phyloP scores from a whole-genome alignment of 2,888 invertebrate species.

The Parnassius apollo region DNA sequence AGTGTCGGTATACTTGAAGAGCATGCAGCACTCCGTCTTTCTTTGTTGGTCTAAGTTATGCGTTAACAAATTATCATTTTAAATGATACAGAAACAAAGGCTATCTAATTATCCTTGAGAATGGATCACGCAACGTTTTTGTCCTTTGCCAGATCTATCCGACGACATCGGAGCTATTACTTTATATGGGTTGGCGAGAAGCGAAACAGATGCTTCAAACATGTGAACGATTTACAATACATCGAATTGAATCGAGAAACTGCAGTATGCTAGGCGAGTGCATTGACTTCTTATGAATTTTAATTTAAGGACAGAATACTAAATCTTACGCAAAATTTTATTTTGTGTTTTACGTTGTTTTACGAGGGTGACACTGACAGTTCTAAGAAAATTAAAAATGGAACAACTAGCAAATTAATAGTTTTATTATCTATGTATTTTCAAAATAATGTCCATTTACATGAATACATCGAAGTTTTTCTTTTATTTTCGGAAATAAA shows the following conservation, averaged over 20 bases:
- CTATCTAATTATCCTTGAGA: constrained; percentile 9
- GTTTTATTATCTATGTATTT: too few species aligned
- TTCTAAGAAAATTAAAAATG: too few species aligned
- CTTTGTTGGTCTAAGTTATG: too few species aligned
- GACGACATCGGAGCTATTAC: constrained; percentile 13
- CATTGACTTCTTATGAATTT: constrained; percentile 1
- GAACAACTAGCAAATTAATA: too few species aligned
- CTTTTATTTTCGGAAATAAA: too few species aligned
- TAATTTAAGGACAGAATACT: constrained; percentile 1
- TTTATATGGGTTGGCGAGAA: constrained; percentile 12
- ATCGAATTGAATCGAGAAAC: not conserved
- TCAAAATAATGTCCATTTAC: too few species aligned
- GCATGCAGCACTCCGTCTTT: too few species aligned
- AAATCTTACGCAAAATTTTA: not conserved
- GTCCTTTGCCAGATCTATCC: constrained; percentile 13
- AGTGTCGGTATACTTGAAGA: too few species aligned
- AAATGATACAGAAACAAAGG: constrained; percentile 14
- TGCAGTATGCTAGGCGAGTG: not conserved
- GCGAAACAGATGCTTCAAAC: not conserved
- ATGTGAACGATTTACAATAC: constrained; percentile 2
- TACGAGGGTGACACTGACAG: too few species aligned
- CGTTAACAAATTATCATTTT: constrained; percentile 9
- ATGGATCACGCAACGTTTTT: constrained; percentile 20
- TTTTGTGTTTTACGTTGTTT: too few species aligned
- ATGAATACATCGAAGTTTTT: too few species aligned